Base-by-base conservation (phyloP, 2,888 invertebrate species). In the Encarsia formosa region DNA sequence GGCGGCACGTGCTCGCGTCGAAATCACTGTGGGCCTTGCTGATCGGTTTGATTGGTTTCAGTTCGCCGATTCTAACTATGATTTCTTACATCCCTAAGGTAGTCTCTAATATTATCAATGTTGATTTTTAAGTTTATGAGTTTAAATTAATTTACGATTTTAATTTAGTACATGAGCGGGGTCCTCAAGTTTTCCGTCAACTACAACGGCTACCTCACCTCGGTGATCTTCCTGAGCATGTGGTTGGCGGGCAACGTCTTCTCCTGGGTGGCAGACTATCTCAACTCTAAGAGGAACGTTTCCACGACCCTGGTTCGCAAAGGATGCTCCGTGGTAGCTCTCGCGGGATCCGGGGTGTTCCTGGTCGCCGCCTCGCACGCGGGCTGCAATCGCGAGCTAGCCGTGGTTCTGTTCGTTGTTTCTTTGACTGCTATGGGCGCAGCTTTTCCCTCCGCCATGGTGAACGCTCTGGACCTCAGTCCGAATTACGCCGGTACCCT, bases 21-120 rank as follows among this genome's bases (percentile, higher is more conserved):
- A 77, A 82, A 2, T 86, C 88, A 0, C 75, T 89, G 50, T 84
- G 87, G 81, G 88, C 88, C 0, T 69, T 89, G 15, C 82, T 88
- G 9, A 80, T 80, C 42, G 88, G 88, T 0, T 69, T 73, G 29
- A 58, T 73, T 11, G 74, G 74, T 0, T 73, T 73, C 57, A 73
- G 73, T 26, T 74, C 74, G 74, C 73, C 73, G 2, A 71, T 73
- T 47, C 69, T 73, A 35, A 73, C 73, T 0, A 63, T 73, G 63
- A 67, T 73, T 5, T 71, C 67, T 13, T 73, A 73, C 51, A 56
- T 77, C 1, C 77, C 77, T 1, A 72, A 73, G n/a, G n/a, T n/a
- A n/a, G n/a, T n/a, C n/a, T n/a, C n/a, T n/a, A n/a, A n/a, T n/a
- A n/a, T n/a, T n/a, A n/a, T n/a, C n/a, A n/a, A n/a, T n/a, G n/a